Percentiles rank a stretch among this genome's conserved stretches.
Conservation (phyloP, 2,888 invertebrate species). For the Trissolcus brochymenae region DNA sequence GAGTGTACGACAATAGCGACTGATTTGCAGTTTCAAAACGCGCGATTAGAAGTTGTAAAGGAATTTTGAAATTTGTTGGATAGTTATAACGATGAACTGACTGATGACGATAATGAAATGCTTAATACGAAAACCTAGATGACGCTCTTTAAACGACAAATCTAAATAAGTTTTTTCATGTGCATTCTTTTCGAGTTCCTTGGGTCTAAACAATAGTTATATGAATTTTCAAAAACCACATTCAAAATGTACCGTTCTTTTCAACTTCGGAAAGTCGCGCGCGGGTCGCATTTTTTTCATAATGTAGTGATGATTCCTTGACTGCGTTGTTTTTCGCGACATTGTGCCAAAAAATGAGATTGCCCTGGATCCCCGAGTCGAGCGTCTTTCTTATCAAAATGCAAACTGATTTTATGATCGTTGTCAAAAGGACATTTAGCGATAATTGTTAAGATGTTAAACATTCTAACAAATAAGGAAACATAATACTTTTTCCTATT, state of each 20-base stretch:
- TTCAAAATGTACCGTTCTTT: no score
- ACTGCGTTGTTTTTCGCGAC: neutral
- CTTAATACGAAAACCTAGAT: neutral
- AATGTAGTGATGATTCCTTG: neutral
- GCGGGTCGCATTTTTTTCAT: neutral
- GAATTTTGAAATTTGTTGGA: no score
- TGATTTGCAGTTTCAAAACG: no score
- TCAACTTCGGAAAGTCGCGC: no score
- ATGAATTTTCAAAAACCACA: no score
- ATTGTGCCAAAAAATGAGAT: slow-evolving; percentile 39
- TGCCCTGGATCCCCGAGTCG: slow-evolving; percentile 8
- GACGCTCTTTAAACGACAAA: neutral
- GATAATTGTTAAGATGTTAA: slow-evolving; percentile 28
- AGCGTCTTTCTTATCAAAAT: slow-evolving; percentile 10
- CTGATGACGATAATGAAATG: neutral
- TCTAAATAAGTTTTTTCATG: neutral
- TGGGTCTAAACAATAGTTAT: slow-evolving; percentile 32
- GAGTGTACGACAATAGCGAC: no score
- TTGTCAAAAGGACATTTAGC: slow-evolving; percentile 43
- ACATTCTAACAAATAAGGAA: neutral
- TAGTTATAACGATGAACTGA: neutral
- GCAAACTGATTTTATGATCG: slow-evolving; percentile 19
- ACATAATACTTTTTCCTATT: neutral
- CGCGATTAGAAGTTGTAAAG: no score
- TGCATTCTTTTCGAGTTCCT: slow-evolving; percentile 55